A percentile compares a stretch with the other conserved stretches of the same genome.
Evolutionary conservation across 2,113 vertebrate species (phyloP).

Genomic region (Atlantisia rogersi): DNA sequence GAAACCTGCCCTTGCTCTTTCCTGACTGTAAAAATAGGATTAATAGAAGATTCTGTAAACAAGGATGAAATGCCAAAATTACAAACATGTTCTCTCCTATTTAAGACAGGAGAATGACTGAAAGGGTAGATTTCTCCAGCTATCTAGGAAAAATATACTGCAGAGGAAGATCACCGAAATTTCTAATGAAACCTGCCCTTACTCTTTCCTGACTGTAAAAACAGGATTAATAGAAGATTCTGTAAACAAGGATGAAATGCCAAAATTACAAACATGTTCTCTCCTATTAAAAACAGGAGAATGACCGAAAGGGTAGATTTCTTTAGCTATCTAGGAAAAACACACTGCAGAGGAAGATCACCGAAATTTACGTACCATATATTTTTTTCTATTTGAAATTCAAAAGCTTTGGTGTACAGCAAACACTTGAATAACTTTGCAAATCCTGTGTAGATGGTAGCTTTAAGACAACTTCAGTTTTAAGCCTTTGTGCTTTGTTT

Average conservation of each 20-base stretch:
- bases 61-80: conserved; percentile 33
- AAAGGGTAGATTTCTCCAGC: conserved; percentile 11
- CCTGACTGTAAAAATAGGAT: not conserved
- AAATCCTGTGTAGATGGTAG: not conserved
- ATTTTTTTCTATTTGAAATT: conserved; percentile 50
- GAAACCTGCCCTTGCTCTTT: conserved; percentile 17
- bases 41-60: conserved; percentile 10
- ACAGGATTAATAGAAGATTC: conserved; percentile 1
- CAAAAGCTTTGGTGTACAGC: conserved; percentile 34
- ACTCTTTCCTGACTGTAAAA: conserved; percentile 1
- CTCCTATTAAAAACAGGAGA: not conserved
- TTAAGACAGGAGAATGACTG: not conserved
- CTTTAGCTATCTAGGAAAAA: conserved; percentile 29
- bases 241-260: not conserved
- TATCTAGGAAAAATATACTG: not conserved
- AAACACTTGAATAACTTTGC: conserved; percentile 32
- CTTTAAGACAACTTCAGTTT: conserved; percentile 60
- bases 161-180: conserved; percentile 10
- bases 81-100: not conserved
- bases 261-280: conserved; percentile 39
- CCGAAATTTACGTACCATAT: conserved; percentile 32
- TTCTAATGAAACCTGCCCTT: not conserved
- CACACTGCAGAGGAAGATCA: conserved; percentile 10
- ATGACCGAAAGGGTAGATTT: not conserved
- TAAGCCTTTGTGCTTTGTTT: conserved; percentile 23